Conservation (phyloP, 2,888 invertebrate genomes). For the Prenolepis imparis region DNA sequence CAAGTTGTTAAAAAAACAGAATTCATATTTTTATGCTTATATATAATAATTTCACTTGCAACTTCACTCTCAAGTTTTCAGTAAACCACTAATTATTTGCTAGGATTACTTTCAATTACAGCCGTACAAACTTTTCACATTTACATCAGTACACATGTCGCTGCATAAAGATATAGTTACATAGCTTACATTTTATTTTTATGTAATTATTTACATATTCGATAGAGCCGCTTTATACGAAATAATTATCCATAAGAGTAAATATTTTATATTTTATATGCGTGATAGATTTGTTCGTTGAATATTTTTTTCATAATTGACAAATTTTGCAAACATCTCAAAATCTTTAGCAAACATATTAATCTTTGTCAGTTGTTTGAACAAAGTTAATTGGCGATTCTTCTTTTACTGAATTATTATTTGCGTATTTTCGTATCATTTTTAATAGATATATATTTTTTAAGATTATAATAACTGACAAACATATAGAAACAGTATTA, state of each 20-base stretch:
- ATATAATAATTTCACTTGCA: not conserved
- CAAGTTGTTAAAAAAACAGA: slow-evolving; percentile 73
- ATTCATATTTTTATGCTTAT: slow-evolving; percentile 52
- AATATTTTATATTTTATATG: not conserved
- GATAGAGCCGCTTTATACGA: not conserved
- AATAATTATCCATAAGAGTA: not conserved
- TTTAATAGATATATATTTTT: not conserved
- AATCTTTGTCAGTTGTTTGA: not conserved
- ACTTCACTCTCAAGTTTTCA: not conserved
- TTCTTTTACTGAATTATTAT: not conserved
- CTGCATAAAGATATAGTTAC: not conserved
- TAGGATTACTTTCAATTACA: not conserved
- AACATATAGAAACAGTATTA: not conserved
- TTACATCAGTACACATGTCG: not conserved
- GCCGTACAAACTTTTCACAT: not conserved
- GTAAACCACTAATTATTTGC: not conserved
- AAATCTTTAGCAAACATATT: not conserved
- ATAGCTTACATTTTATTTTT: not conserved
- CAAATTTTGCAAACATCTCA: not conserved
- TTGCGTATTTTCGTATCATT: too few species aligned
- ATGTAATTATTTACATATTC: not conserved
- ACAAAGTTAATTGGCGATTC: not conserved
- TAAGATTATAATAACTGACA: slow-evolving; percentile 1
- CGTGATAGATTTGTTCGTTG: not conserved
- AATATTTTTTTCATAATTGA: not conserved